Conservation (phyloP, 2,113 vertebrate genomes). For the human region GRCh38 chr3:61905001-61905500, state of each 20-base stretch:
- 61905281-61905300: not conserved
- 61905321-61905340: no score
- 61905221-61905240: not conserved
- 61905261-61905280: fast-evolving
- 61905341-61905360: not conserved
- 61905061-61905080: not conserved
- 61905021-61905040: not conserved
- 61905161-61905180: not conserved
- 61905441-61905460: not conserved
- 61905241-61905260: not conserved
- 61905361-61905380: not conserved
- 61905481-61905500: not conserved
- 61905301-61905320: not conserved
- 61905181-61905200: not conserved
- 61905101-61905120: not conserved
- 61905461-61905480: not conserved
- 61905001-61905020: not conserved
- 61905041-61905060: not conserved
- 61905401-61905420: not conserved
- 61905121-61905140: not conserved
- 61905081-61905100: not conserved
- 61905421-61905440: not conserved
- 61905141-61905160: not conserved
- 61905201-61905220: not conserved
- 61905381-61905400: not conserved